Base-by-base conservation (phyloP, 2,113 vertebrate species). In the Heliornis fulica region DNA sequence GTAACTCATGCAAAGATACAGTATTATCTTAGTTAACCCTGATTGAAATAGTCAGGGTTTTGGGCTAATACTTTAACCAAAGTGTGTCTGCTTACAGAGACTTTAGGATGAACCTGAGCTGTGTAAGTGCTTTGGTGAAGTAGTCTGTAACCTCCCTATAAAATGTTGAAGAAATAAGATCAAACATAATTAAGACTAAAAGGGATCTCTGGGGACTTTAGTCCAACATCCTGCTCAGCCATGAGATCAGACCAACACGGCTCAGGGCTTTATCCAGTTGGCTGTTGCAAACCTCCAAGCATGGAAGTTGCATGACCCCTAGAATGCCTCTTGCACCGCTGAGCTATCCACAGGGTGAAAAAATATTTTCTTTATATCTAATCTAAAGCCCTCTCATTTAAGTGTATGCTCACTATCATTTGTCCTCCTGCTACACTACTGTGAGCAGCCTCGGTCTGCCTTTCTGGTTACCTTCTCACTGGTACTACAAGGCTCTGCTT, bases 281-380 rank as follows among this genome's bases (percentile, higher is more conserved):
- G 23, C 5, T 83, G 10, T 56, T 77, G 20, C 40, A 80, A 65
- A 61, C 26, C 20, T 65, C 22, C 26, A 69, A 60, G 53, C 2
- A 2, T 8, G 10, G n/a, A 61, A 11, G 5, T 14, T 68, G 14
- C 34, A 13, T 8, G 40, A 59, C 5, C 2, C 23, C 2, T 10
- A 51, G 21, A 53, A 2, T 38, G 34, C 40, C 9, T 65, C 32
- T 85, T 69, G 34, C 36, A 21, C 18, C 26, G 45, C 6, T 48
- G 29, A 22, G 23, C 14, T 65, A 7, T 22, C 34, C 68, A 31
- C 17, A 43, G 34, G 28, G 15, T 57, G 48, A 20, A 75, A 54
- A 68, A 68, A 57, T 4, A 20, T 26, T 71, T 65, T 59, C 29
- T 7, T 70, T 76, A 13, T 21, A 48, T 15, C 13, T 61, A 69